A percentile compares a stretch with the other conserved stretches of the same genome.
These are phyloP conservation scores for Acridotheres tristis DNA, from an alignment of 2,797 vertebrate genomes.

Conservation along the genomic window DNA sequence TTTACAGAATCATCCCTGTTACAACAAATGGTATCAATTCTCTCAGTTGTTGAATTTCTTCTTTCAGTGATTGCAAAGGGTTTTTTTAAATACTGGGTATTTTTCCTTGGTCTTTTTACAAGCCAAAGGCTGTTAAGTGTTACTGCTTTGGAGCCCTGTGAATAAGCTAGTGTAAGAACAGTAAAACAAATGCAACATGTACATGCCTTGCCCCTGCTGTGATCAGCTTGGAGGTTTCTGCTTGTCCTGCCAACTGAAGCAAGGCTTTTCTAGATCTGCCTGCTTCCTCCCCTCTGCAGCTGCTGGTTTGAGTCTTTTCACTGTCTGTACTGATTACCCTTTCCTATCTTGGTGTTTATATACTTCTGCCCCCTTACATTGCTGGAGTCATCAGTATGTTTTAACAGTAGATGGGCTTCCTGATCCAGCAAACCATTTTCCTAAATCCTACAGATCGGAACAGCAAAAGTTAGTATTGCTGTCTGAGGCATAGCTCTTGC, in stretches of 20 bases:
- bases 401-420: not conserved
- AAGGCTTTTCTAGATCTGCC: not conserved
- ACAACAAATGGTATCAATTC: not conserved
- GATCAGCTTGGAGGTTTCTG: not conserved
- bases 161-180: not conserved
- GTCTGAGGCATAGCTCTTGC: not conserved
- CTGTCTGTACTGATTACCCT: fast-evolving
- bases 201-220: not conserved
- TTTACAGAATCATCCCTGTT: not conserved
- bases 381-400: not conserved
- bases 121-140: not conserved
- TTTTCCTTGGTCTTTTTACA: not conserved
- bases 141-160: not conserved
- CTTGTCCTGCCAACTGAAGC: not conserved
- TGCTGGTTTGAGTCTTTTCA: not conserved
- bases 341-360: not conserved
- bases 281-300: not conserved
- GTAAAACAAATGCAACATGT: not conserved
- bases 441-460: not conserved
- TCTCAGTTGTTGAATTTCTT: not conserved
- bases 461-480: not conserved
- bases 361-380: not conserved
- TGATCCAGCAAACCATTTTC: not conserved
- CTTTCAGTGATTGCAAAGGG: not conserved
- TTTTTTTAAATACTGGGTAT: not conserved